phyloP scores from a whole-genome alignment of 2,113 vertebrate genomes.

The Camelus dromedarius region DNA sequence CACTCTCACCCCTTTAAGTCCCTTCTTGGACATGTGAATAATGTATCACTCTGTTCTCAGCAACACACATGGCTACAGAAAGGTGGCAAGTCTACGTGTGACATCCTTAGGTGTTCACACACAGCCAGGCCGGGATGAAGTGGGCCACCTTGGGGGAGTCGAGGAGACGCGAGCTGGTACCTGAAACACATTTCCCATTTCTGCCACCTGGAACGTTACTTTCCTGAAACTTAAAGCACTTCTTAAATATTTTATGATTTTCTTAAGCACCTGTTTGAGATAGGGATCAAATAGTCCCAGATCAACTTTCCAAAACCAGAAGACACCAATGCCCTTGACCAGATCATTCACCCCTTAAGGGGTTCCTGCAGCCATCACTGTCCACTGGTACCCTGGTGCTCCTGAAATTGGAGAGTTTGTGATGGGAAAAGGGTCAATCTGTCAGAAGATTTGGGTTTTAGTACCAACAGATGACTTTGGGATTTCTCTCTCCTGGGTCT shows the following conservation, averaged over 20 bases:
- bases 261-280: neutral
- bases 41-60: neutral
- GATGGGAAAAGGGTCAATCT: neutral
- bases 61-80: neutral
- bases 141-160: neutral
- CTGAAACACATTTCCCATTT: neutral
- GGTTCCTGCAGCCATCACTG: accelerated
- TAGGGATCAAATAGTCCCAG: conserved; percentile 14
- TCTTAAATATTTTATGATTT: conserved; percentile 51
- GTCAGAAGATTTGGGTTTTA: neutral
- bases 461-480: neutral
- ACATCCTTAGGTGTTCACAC: neutral
- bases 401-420: neutral
- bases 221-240: conserved; percentile 49
- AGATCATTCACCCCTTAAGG: neutral
- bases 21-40: neutral
- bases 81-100: neutral
- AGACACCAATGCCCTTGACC: neutral
- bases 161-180: too few relatives aligned
- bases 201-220: neutral
- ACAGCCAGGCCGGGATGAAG: neutral
- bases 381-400: accelerated
- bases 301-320: conserved; percentile 54
- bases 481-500: neutral
- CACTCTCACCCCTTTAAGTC: neutral